phyloP scores from a whole-genome alignment of 1,140 invertebrate species.

The Chrysoperla carnea region DNA sequence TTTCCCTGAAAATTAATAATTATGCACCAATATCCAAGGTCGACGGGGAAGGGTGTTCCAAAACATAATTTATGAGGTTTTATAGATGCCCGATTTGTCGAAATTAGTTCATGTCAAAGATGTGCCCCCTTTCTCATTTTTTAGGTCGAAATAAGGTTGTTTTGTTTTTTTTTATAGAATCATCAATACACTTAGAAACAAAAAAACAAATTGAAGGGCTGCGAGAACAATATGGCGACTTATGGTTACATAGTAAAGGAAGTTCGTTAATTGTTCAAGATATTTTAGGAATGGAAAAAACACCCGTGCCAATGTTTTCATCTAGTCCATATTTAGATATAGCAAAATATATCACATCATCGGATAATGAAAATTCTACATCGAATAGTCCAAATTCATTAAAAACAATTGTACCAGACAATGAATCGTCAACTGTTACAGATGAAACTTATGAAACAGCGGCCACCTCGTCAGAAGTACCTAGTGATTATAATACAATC shows the following conservation, averaged over 20 bases:
- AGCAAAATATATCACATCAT: neutral
- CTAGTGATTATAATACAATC: too few species aligned
- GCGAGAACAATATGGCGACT: constrained; percentile 33
- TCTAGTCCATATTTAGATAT: constrained; percentile 10
- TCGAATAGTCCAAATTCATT: neutral
- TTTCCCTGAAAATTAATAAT: too few species aligned
- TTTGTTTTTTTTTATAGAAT: too few species aligned
- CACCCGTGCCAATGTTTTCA: constrained; percentile 1
- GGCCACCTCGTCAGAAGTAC: too few species aligned
- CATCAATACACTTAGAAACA: constrained; percentile 28
- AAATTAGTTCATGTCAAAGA: too few species aligned
- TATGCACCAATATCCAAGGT: too few species aligned
- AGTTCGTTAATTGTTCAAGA: constrained; percentile 29
- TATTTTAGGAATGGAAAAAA: constrained; percentile 28
- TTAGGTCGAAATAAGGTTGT: too few species aligned
- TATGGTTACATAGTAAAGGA: constrained; percentile 35
- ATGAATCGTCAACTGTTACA: neutral
- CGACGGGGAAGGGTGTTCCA: too few species aligned
- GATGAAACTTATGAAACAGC: too few species aligned
- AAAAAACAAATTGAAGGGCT: constrained; percentile 38
- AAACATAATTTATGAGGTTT: too few species aligned
- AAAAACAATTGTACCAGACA: neutral
- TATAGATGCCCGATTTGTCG: too few species aligned
- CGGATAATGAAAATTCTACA: neutral
- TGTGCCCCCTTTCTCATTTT: too few species aligned